A percentile compares a stretch with the other conserved stretches of the same genome.
phyloP scores from a whole-genome alignment of 2,888 invertebrate species.

The Brachyptera risi region DNA sequence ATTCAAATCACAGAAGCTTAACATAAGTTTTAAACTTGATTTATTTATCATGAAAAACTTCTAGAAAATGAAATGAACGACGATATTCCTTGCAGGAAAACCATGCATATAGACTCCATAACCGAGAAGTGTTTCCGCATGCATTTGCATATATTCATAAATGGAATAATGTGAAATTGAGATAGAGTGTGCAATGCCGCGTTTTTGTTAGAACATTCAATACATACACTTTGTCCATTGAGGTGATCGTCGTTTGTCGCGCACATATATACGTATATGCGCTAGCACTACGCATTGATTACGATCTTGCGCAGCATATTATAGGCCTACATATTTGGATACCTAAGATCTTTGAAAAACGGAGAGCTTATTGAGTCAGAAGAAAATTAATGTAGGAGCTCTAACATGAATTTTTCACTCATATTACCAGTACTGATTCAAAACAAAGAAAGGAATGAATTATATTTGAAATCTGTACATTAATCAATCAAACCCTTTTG shows the following conservation, averaged over 20 bases:
- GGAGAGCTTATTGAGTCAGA: neutral
- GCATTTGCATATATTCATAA: slow-evolving; percentile 8
- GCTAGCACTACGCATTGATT: too few relatives aligned
- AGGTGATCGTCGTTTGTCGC: neutral
- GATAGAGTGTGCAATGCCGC: neutral
- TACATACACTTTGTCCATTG: slow-evolving; percentile 7
- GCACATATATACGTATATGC: too few relatives aligned
- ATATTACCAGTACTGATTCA: too few relatives aligned
- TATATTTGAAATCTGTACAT: too few relatives aligned
- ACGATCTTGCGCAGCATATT: neutral
- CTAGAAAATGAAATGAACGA: neutral
- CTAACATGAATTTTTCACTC: slow-evolving; percentile 1
- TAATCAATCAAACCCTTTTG: too few relatives aligned
- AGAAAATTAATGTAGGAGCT: slow-evolving; percentile 15
- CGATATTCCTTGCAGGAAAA: neutral
- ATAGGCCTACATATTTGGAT: neutral
- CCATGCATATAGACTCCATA: slow-evolving; percentile 5
- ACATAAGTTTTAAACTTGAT: neutral
- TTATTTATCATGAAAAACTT: neutral
- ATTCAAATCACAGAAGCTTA: slow-evolving; percentile 11
- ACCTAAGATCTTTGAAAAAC: neutral
- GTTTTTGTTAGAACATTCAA: slow-evolving; percentile 11
- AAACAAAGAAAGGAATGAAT: too few relatives aligned
- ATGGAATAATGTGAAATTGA: neutral
- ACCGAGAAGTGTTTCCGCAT: slow-evolving; percentile 10